A percentile compares a stretch with the other conserved stretches of the same genome.
Conservation (phyloP, 2,113 vertebrate species). For the Phalacrocorax pelagicus region DNA sequence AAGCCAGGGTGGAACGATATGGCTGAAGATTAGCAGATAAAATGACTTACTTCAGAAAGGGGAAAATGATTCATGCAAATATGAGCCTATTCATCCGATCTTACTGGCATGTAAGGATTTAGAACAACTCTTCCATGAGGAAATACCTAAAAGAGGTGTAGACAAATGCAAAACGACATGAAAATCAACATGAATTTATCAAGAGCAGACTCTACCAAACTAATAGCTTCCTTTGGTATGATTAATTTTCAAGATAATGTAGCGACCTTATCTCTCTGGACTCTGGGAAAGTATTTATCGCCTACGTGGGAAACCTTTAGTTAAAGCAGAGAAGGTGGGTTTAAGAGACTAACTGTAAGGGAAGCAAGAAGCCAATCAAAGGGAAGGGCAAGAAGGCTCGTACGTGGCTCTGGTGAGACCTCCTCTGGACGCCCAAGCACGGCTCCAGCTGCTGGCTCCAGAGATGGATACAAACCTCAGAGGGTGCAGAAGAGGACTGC, state of each 20-base stretch:
- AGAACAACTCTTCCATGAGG: not conserved
- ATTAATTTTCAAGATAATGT: not conserved
- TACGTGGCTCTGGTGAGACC: not conserved
- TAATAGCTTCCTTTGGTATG: not conserved
- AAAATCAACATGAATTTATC: not conserved
- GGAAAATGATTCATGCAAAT: not conserved
- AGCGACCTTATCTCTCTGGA: not conserved
- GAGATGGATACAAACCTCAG: not conserved
- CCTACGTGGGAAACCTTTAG: not conserved
- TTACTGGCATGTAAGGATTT: not conserved
- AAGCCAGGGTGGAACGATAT: not conserved
- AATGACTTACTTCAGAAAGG: not conserved
- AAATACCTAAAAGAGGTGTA: not conserved
- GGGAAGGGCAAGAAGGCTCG: not conserved
- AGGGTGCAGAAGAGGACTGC: not conserved
- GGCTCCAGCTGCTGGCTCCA: not conserved
- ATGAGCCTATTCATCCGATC: not conserved
- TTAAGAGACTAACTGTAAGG: not conserved
- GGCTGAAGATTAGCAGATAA: constrained; percentile 5
- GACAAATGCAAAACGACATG: not conserved
- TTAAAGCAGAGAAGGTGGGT: not conserved
- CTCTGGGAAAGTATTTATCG: not conserved
- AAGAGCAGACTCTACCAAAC: not conserved
- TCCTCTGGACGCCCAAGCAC: not conserved
- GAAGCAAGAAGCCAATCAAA: not conserved